These are phyloP conservation scores for Ataeniobius toweri DNA, from an alignment of 2,797 vertebrate genomes.

Conservation along the genomic window DNA sequence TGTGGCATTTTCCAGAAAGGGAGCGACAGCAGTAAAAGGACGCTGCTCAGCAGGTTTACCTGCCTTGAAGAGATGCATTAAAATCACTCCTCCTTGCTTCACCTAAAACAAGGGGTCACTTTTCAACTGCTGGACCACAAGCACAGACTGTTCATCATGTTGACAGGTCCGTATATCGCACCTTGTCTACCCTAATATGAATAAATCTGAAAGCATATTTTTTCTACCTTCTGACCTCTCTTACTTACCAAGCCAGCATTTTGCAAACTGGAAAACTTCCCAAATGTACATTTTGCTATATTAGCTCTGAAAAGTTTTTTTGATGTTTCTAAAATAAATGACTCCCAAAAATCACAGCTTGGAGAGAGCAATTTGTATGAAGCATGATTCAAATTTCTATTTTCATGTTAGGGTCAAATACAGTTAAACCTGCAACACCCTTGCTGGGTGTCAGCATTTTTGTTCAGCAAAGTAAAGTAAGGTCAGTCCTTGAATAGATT, in stretches of 20 bases:
- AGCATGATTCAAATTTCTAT: slow-evolving; percentile 12
- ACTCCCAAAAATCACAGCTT: slow-evolving; percentile 11
- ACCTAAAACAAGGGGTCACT: slow-evolving; percentile 46
- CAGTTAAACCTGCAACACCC: neutral
- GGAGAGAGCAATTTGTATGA: slow-evolving; percentile 21
- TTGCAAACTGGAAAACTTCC: slow-evolving; percentile 30
- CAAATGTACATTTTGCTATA: slow-evolving; percentile 38
- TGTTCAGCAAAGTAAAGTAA: neutral
- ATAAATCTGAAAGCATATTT: slow-evolving; percentile 57
- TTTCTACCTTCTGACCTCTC: slow-evolving; percentile 48
- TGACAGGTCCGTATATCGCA: slow-evolving; percentile 59
- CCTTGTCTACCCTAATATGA: slow-evolving; percentile 59
- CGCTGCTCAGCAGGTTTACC: slow-evolving; percentile 49
- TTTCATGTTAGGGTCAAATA: slow-evolving; percentile 16
- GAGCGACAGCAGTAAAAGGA: slow-evolving; percentile 32
- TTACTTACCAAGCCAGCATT: slow-evolving; percentile 42
- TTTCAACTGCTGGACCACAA: slow-evolving; percentile 52
- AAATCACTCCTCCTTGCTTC: slow-evolving; percentile 36
- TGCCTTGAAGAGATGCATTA: slow-evolving; percentile 24
- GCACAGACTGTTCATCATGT: slow-evolving; percentile 56
- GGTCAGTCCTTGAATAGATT: slow-evolving; percentile 18
- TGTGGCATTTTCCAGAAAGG: slow-evolving; percentile 22
- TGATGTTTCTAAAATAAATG: slow-evolving; percentile 18
- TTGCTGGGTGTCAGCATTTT: slow-evolving; percentile 11
- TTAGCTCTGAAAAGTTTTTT: slow-evolving; percentile 39